A percentile compares a stretch with the other conserved stretches of the same genome.
Conservation (phyloP, 2,113 vertebrate genomes). For the Neopipo cinnamomea region DNA sequence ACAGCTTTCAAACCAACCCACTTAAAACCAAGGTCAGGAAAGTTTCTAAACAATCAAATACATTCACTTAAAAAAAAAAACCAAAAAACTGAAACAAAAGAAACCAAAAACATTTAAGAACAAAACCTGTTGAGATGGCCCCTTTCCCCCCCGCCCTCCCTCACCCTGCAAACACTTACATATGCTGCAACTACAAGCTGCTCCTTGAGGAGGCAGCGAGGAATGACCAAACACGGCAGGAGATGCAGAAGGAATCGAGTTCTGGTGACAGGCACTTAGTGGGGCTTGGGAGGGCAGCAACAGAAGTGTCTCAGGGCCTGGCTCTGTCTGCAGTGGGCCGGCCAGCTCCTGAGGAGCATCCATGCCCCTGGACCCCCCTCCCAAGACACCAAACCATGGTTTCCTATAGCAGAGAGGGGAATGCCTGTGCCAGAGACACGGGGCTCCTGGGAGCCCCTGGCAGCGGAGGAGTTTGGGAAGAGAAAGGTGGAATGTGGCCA, state of each 20-base stretch:
- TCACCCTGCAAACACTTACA: conserved; percentile 57
- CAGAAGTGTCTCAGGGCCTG: background rate
- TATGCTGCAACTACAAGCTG: conserved; percentile 56
- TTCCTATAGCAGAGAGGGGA: conserved; percentile 16
- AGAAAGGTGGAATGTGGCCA: background rate
- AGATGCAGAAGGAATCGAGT: conserved; percentile 57
- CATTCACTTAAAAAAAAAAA: conserved; percentile 49
- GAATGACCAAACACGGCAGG: conserved; percentile 56
- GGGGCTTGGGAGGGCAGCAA: conserved; percentile 57
- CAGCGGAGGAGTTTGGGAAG: background rate
- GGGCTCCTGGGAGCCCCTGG: background rate
- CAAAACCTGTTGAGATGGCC: conserved; percentile 38
- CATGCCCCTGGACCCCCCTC: background rate
- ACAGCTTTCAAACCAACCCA: background rate
- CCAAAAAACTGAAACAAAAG: background rate
- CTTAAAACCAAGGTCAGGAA: conserved; percentile 52
- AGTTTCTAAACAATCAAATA: conserved; percentile 57
- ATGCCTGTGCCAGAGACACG: background rate
- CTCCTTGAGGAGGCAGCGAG: conserved; percentile 11
- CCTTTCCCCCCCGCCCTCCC: conserved; percentile 27
- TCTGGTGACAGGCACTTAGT: conserved; percentile 74
- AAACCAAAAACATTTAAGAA: conserved; percentile 36
- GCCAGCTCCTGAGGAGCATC: accelerated
- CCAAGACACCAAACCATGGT: conserved; percentile 15
- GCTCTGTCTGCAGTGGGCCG: background rate